Evolutionary conservation across 2,888 invertebrate species (phyloP).

Genomic region (Drosophila mimetica): DNA sequence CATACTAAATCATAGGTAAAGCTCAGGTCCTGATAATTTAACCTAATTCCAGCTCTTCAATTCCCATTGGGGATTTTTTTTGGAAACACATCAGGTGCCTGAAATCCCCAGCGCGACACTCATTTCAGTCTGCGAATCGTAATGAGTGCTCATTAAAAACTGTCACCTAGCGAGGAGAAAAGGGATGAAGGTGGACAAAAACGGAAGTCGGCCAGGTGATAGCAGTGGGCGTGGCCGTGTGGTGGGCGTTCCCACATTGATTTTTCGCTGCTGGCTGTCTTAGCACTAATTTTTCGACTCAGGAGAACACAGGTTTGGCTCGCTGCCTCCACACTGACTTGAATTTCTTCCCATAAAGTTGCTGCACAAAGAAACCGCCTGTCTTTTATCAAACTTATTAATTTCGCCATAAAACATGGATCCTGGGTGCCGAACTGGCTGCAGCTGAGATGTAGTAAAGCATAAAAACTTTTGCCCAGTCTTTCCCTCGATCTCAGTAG

Average conservation of each 20-base stretch:
- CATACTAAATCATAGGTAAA: too few relatives aligned
- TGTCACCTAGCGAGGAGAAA: constrained; percentile 20
- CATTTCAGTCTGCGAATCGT: constrained; percentile 7
- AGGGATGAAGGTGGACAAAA: constrained; percentile 7
- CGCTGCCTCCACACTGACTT: constrained; percentile 10
- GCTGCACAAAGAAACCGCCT: neutral
- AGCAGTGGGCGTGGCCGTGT: neutral
- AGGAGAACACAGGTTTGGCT: neutral
- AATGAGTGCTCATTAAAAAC: constrained; percentile 70
- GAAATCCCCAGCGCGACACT: neutral
- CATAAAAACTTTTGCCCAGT: constrained; percentile 53
- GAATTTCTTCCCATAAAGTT: constrained; percentile 50
- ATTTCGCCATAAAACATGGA: constrained; percentile 49
- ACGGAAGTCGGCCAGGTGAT: constrained; percentile 6
- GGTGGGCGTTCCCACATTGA: constrained; percentile 13
- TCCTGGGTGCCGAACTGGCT: neutral
- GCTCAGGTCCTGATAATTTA: too few relatives aligned
- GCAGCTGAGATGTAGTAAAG: constrained; percentile 47
- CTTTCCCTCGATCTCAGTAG: neutral
- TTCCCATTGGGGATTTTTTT: too few relatives aligned
- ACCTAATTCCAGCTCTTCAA: too few relatives aligned
- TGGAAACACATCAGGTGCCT: too few relatives aligned
- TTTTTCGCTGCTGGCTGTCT: constrained; percentile 14
- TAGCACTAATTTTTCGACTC: constrained; percentile 29
- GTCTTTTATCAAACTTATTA: constrained; percentile 60